Base-by-base conservation (phyloP, 2,113 vertebrate species). In the Proterorhinus semilunaris region DNA sequence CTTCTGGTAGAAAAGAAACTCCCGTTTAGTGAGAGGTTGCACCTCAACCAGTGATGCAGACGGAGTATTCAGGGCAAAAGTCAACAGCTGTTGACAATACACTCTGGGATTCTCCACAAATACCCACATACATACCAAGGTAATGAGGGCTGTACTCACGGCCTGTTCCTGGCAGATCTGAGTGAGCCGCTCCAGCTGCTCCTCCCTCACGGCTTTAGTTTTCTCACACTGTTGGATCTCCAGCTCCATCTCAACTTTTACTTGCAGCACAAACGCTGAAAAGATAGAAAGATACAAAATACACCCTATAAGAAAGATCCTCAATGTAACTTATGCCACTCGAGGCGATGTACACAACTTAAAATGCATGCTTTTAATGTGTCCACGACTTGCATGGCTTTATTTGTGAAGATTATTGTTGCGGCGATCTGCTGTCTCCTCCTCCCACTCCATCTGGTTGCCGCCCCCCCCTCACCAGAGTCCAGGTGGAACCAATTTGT, bases 81-180 rank as follows among this genome's bases (percentile, higher is more conserved):
- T n/a, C 13, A 42, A 58, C 55, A 58, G 27, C 13, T n/a, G 13
- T 8, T 8, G 13, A 12, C 13, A 61, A 61, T n/a, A n/a, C 8
- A 43, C 15, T 13, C 27, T 6, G 27, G 27, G 6, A 12, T 15
- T 58, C 55, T 53, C 21, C 54, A 21, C 54, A 57, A 53, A 57
- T 36, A 57, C 10, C 8, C 13, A 61, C 58, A 61, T 61, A 45
- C 58, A 61, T 61, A 45, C 58, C 58, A 61, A n/a, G 36, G 42
- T 44, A 44, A 61, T 45, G 58, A 61, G 58, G 7, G n/a, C 12
- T 45, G 62, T 62, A 91, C 79, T 96, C 91, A 99, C 98, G 83
- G 96, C 98, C 91, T 99, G 97, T 85, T 99, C 98, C 90, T 99
- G 98, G 88, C 98, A 99, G 92, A 99, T 98, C 90, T 99, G 98